These are phyloP conservation scores for Listronotus oregonensis DNA, from an alignment of 1,140 invertebrate species.

Conservation along the genomic window DNA sequence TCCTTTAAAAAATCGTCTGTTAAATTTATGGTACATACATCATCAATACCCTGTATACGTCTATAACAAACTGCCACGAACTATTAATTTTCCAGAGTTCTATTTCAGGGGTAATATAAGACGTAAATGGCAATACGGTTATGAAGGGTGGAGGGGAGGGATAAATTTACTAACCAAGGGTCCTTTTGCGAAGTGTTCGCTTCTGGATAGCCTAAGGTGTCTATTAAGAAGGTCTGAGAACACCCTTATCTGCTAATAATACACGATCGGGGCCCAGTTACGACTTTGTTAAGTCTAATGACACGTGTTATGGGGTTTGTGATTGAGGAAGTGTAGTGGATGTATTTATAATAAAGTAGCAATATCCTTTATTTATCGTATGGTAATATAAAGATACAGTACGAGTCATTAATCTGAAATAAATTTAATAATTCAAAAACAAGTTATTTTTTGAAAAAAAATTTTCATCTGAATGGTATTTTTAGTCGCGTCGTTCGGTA, in stretches of 20 bases:
- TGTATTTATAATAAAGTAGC: no score
- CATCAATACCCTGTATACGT: no score
- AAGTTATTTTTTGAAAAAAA: no score
- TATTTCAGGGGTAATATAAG: constrained; percentile 24
- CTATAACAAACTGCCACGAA: constrained; percentile 25
- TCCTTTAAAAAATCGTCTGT: no score
- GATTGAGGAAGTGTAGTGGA: constrained; percentile 19
- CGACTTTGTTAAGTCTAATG: constrained; percentile 28
- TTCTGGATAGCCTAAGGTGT: constrained; percentile 34
- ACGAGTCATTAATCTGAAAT: no score
- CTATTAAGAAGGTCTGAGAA: constrained; percentile 34
- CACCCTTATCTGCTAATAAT: constrained; percentile 37
- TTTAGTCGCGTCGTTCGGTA: no score
- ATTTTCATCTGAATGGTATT: no score
- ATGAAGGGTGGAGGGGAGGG: constrained; percentile 18
- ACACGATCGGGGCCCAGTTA: constrained; percentile 22
- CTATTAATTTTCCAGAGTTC: constrained; percentile 31
- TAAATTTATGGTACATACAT: no score
- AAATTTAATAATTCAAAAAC: no score
- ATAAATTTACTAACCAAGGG: constrained; percentile 20
- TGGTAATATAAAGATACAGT: no score
- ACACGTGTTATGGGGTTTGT: constrained; percentile 30
- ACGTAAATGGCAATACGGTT: constrained; percentile 30
- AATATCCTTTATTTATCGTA: no score
- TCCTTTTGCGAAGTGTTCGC: constrained; percentile 2